Base-by-base conservation (phyloP, 2,888 invertebrate genomes). In the Lochmaea capreae region DNA sequence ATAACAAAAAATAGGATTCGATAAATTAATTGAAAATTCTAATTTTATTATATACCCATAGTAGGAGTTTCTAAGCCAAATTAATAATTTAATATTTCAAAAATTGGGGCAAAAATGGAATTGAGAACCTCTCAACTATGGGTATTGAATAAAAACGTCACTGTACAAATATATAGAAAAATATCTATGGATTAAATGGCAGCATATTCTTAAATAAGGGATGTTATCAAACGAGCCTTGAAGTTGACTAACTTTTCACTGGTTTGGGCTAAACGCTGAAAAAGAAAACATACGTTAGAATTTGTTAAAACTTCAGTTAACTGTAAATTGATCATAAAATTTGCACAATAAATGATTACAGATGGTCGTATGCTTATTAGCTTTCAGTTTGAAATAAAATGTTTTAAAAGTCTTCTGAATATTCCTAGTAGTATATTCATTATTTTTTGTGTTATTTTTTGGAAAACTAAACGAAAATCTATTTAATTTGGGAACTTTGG, bases 211-310 rank as follows among this genome's bases (percentile, higher is more conserved):
- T 95, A 95, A 89, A 96, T 95, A 88, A 95, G 93, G 82, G 95
- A 94, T 84, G 95, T 96, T 88, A 96, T 94, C 85, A 96, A 90
- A 90, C 95, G 92, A 87, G 95, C 95, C 90, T 95, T 96, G 92
- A 95, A 96, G 93, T 95, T 95, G 85, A 96, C 95, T 90, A 96
- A 93, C 88, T 94, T 92, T 89, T 96, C 95, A 87, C 95, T 95
- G 86, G 95, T 95, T 88, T 95, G 95, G 74, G 95, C 95, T 87
- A 95, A 90, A 83, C 93, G 92, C 93, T 93, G 87, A 69, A 87
- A 88, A 81, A 77, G 79, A 82, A 84, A 80, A 82, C 3, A 67
- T 46, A 22, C 14, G 14, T 69, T 39, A 54, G 54, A 46, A 43
- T 69, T 49, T 62, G 18, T 54, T 57, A 43, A 80, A 67, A 46